phyloP scores from a whole-genome alignment of 1,140 invertebrate genomes.

The Drosophila bipectinata region DNA sequence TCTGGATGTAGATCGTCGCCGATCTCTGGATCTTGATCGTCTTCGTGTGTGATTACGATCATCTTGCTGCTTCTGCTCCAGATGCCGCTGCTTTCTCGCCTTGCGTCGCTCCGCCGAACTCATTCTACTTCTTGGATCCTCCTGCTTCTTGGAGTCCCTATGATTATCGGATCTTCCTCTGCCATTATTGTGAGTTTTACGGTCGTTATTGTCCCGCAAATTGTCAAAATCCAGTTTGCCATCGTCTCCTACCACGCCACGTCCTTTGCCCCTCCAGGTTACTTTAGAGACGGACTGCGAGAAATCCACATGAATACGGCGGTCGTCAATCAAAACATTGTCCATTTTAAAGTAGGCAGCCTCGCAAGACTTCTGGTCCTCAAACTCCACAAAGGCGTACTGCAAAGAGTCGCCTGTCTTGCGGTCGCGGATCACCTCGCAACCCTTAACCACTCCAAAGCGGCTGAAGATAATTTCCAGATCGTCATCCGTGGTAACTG shows the following conservation, averaged over 20 bases:
- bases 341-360: conserved; percentile 99
- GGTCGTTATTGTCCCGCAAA: conserved; percentile 45
- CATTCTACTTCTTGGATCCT: conserved; percentile 32
- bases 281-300: conserved; percentile 98
- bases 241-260: conserved; percentile 85
- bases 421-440: conserved; percentile 98
- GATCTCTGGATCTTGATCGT: conserved; percentile 30
- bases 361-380: conserved; percentile 97
- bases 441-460: conserved; percentile 97
- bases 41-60: conserved; percentile 4
- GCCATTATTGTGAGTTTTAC: conserved; percentile 18
- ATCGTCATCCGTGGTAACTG: conserved; percentile 98
- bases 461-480: conserved; percentile 98
- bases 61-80: conserved; percentile 41
- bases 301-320: conserved; percentile 99
- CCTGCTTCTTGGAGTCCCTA: conserved; percentile 1
- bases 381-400: conserved; percentile 99
- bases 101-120: conserved; percentile 52
- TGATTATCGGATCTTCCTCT: neutral
- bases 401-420: conserved; percentile 97
- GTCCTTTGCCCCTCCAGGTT: conserved; percentile 93
- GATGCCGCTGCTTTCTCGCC: conserved; percentile 59
- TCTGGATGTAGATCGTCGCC: conserved; percentile 32
- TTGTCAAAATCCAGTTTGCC: conserved; percentile 72
- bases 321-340: conserved; percentile 99